phyloP scores from a whole-genome alignment of 2,888 invertebrate species.

The Crioceris asparagi region DNA sequence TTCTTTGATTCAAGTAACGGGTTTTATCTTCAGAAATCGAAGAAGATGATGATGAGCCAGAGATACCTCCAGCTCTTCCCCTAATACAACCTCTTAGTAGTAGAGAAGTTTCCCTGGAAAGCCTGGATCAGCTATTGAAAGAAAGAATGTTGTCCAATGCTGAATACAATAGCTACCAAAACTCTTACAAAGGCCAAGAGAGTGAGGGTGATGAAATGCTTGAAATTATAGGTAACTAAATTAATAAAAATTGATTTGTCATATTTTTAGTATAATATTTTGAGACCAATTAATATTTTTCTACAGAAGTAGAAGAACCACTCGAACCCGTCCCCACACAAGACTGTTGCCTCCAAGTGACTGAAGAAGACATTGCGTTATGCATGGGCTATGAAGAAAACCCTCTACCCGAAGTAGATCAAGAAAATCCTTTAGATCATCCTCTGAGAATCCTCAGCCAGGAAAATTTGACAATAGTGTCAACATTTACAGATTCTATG shows the following conservation, averaged over 20 bases:
- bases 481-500: slow-evolving; percentile 73
- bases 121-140: slow-evolving; percentile 63
- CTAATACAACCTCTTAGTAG: slow-evolving; percentile 69
- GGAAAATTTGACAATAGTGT: slow-evolving; percentile 83
- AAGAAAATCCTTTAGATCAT: slow-evolving; percentile 64
- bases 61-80: slow-evolving; percentile 71
- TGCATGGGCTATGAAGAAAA: slow-evolving; percentile 68
- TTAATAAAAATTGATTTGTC: slow-evolving; percentile 24
- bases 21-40: slow-evolving; percentile 40
- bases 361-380: slow-evolving; percentile 84
- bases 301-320: slow-evolving; percentile 47
- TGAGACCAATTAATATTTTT: background rate
- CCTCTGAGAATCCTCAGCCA: slow-evolving; percentile 81
- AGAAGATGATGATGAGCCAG: slow-evolving; percentile 68
- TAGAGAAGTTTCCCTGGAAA: slow-evolving; percentile 74
- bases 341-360: slow-evolving; percentile 80
- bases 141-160: slow-evolving; percentile 50
- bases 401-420: slow-evolving; percentile 61
- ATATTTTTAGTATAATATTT: background rate
- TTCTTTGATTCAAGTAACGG: background rate
- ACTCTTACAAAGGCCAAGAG: slow-evolving; percentile 42
- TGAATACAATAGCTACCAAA: slow-evolving; percentile 32
- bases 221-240: slow-evolving; percentile 54
- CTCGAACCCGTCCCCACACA: slow-evolving; percentile 77
- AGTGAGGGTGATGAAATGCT: slow-evolving; percentile 61